phyloP scores from a whole-genome alignment of 2,797 vertebrate species.

The Chelmon rostratus region DNA sequence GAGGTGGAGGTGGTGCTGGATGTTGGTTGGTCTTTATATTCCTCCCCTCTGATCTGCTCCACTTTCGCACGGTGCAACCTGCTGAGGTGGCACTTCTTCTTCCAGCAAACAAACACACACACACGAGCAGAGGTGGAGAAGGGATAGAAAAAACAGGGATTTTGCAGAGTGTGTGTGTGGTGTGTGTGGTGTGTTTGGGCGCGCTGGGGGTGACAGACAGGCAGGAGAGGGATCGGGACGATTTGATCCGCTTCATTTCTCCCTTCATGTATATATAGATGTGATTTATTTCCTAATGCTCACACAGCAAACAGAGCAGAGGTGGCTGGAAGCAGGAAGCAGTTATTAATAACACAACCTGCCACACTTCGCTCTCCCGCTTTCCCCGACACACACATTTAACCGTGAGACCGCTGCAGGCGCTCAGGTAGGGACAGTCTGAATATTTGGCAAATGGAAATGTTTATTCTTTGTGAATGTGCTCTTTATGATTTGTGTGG shows the following conservation, averaged over 20 bases:
- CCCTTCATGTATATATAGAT: conserved; percentile 56
- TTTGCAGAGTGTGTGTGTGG: conserved; percentile 8
- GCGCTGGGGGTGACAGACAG: conserved; percentile 50
- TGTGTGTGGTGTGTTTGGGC: conserved; percentile 5
- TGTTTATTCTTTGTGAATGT: not conserved
- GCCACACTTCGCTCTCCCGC: not conserved
- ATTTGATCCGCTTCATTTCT: conserved; percentile 52
- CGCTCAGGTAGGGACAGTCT: not conserved
- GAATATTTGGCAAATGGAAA: conserved; percentile 10
- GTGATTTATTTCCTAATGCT: conserved; percentile 65
- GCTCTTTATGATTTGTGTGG: not conserved
- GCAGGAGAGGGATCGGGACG: conserved; percentile 27
- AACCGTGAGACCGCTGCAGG: not conserved
- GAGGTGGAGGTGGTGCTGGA: conserved; percentile 40
- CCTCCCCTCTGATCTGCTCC: conserved; percentile 73
- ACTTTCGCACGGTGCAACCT: conserved; percentile 71
- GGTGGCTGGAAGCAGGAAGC: conserved; percentile 35
- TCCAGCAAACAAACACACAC: conserved; percentile 61
- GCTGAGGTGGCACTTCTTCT: conserved; percentile 77
- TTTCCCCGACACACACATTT: not conserved
- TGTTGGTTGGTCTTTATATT: conserved; percentile 50
- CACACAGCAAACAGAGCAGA: conserved; percentile 34
- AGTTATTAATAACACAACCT: conserved; percentile 52
- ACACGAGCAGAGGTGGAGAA: conserved; percentile 15
- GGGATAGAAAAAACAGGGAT: conserved; percentile 15